Evolutionary conservation across 2,113 vertebrate genomes (phyloP), one percentile per base, ranked within the genome.

Genomic region (Gnathonemus longibarbis): DNA sequence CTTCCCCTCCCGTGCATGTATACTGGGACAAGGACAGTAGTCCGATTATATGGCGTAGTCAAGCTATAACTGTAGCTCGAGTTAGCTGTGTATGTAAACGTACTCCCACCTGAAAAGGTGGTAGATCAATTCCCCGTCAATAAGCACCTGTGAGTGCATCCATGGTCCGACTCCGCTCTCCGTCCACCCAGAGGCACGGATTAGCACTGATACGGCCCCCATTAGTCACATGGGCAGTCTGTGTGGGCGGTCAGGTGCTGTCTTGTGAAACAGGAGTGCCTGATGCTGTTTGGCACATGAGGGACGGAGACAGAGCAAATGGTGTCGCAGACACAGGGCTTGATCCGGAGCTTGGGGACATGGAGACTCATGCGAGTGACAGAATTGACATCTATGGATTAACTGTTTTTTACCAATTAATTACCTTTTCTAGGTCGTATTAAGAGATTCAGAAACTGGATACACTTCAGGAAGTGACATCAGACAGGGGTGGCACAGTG

Each of bases 41-140:
- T 50, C 11, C 11, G 49, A 50, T 50, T 15, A 15, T 15, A 50
- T 3, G 49, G 11, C 2, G 11, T 15, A 50, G 11, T 50, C 49
- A 15, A 50, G 49, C 49, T 50, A 50, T 50, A 50, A 50, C 49
- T 15, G 49, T 50, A 50, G 10, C 48, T 11, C 10, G 48, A 49
- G 10, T 49, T 49, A 49, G 49, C 49, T 50, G 49, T 50, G 11
- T 3, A 50, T 15, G 49, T 50, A 50, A 50, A 50, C 11, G 49
- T 13, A 50, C 49, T 50, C 58, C 58, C n/a, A 9, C 84, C 46
- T 77, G 48, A 74, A 8, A 50, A 86, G 89, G 56, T 1, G 3
- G 56, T 17, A 77, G 49, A 91, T 91, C 90, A 89, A 56, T 50
- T 70, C 17, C 17, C 87, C 49, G 83, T 90, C 92, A 90, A 90